These are phyloP conservation scores for Latrodectus elegans DNA, from an alignment of 2,888 invertebrate genomes.

Conservation along the genomic window DNA sequence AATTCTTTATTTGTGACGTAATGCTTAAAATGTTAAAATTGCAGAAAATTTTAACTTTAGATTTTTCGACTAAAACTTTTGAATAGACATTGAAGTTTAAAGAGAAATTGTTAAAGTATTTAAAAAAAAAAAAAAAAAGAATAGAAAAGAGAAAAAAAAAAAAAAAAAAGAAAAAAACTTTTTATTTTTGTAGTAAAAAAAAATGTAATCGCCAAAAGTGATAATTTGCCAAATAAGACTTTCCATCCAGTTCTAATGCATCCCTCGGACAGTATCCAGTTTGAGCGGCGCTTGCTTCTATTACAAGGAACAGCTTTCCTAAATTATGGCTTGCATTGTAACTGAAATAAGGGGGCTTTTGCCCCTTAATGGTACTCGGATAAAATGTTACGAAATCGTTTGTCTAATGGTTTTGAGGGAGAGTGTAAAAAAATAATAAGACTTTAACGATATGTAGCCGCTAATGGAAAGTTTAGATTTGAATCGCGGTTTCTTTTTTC, in stretches of 20 bases:
- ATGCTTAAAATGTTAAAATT: no score
- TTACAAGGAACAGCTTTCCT: constrained; percentile 50
- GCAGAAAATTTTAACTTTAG: no score
- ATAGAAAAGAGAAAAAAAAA: no score
- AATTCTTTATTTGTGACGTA: no score
- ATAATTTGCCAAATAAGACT: constrained; percentile 11
- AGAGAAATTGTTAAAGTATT: no score
- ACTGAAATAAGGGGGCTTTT: constrained; percentile 40
- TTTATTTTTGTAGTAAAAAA: not conserved
- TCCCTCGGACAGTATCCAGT: constrained; percentile 21
- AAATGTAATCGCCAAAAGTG: not conserved
- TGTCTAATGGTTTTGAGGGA: not conserved
- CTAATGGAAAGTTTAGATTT: not conserved
- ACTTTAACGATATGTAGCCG: not conserved
- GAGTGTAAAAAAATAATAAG: constrained; percentile 25
- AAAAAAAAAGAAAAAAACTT: no score
- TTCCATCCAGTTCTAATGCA: not conserved
- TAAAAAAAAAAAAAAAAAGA: no score
- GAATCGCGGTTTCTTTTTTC: not conserved
- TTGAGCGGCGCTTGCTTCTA: constrained; percentile 36
- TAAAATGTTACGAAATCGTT: constrained; percentile 49
- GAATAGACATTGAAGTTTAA: no score
- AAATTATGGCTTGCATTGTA: constrained; percentile 59
- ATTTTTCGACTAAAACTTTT: no score
- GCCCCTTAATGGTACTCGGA: constrained; percentile 60